A percentile compares a stretch with the other conserved stretches of the same genome.
These are phyloP conservation scores for Lordiphosa clarofinis DNA, from an alignment of 1,140 invertebrate species.

Conservation along the genomic window DNA sequence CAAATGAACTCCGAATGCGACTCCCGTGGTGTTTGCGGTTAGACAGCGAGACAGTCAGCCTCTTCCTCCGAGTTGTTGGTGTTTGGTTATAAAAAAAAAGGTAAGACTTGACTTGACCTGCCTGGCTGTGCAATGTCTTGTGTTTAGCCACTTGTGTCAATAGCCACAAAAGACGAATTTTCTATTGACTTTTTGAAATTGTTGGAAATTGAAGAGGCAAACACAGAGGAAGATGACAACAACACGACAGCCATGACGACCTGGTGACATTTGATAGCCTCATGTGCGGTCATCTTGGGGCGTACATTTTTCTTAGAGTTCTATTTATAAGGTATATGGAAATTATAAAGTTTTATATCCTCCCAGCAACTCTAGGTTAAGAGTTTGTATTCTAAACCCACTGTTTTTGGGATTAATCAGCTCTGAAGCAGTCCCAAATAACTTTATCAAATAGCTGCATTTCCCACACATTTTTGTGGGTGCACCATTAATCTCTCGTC, in stretches of 20 bases:
- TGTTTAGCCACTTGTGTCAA: slow-evolving; percentile 58
- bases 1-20: slow-evolving; percentile 55
- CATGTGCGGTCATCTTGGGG: slow-evolving; percentile 42
- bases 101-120: slow-evolving; percentile 57
- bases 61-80: slow-evolving; percentile 14
- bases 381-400: too few relatives aligned
- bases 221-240: slow-evolving; percentile 15
- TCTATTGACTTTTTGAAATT: slow-evolving; percentile 38
- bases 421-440: too few relatives aligned
- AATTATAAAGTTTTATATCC: too few relatives aligned
- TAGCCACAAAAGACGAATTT: slow-evolving; percentile 48
- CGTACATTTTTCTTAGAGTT: slow-evolving; percentile 43
- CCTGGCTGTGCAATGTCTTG: slow-evolving; percentile 15
- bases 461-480: too few relatives aligned
- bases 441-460: too few relatives aligned
- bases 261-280: slow-evolving; percentile 63
- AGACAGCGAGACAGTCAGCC: slow-evolving; percentile 22
- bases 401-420: too few relatives aligned
- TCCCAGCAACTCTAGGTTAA: too few relatives aligned
- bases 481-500: too few relatives aligned
- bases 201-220: slow-evolving; percentile 31
- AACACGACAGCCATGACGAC: slow-evolving; percentile 18
- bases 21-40: slow-evolving; percentile 66
- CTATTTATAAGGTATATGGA: slow-evolving; percentile 28
- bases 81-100: slow-evolving; percentile 45